Evolutionary conservation across 2,888 invertebrate genomes (phyloP).

Genomic region (Idaea aversata): DNA sequence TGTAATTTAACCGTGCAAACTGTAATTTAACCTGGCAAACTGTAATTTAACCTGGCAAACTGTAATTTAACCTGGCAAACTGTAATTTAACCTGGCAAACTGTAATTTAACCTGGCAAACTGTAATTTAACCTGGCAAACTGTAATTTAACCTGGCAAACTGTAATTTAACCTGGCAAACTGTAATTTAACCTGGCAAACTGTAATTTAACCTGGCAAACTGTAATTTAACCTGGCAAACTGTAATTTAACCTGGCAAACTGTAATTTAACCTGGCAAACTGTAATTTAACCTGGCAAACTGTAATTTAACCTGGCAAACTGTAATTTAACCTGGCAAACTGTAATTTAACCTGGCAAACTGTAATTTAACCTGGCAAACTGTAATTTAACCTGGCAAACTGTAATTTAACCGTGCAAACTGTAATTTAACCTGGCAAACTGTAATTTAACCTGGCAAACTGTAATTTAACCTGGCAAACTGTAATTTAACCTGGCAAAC

Average conservation of each 20-base stretch:
- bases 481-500: too few species aligned
- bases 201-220: neutral
- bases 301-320: neutral
- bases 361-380: neutral
- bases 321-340: neutral
- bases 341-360: too few species aligned
- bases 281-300: too few species aligned
- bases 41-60: too few species aligned
- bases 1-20: too few species aligned
- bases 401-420: too few species aligned
- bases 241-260: neutral
- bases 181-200: neutral
- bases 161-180: too few species aligned
- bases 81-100: neutral
- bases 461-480: neutral
- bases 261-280: neutral
- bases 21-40: too few species aligned
- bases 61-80: neutral
- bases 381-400: neutral
- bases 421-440: too few species aligned
- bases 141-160: neutral
- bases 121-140: neutral
- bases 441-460: neutral
- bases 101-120: too few species aligned
- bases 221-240: too few species aligned